These are phyloP conservation scores for Anoplopoma fimbria DNA, from an alignment of 2,113 vertebrate species.

Conservation along the genomic window DNA sequence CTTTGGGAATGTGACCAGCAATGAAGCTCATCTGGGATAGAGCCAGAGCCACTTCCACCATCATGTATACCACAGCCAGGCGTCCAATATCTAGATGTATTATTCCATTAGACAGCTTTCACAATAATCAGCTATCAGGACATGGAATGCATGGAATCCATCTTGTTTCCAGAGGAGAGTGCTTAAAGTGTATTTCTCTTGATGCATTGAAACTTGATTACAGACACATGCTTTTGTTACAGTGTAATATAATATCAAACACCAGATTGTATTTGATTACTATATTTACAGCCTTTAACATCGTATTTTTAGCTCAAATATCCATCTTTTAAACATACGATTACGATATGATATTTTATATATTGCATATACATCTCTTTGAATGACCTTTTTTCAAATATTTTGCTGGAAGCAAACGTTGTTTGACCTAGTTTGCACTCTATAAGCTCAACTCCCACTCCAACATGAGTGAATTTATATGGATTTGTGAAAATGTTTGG, in stretches of 20 bases:
- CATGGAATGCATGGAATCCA: slow-evolving; percentile 40
- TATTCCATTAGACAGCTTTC: slow-evolving; percentile 64
- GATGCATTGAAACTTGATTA: not conserved
- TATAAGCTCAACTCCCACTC: not conserved
- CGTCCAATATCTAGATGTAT: slow-evolving; percentile 72
- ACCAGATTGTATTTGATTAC: not conserved
- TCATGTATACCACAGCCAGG: slow-evolving; percentile 41
- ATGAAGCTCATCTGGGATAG: slow-evolving; percentile 45
- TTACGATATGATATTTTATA: not conserved
- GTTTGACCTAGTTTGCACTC: not conserved
- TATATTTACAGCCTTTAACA: no score
- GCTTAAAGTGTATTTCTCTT: slow-evolving; percentile 30
- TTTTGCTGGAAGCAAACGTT: not conserved
- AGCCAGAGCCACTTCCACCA: slow-evolving; percentile 31
- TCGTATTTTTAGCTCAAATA: not conserved
- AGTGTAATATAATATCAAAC: not conserved
- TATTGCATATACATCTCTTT: not conserved
- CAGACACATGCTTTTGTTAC: not conserved
- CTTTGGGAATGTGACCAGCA: slow-evolving; percentile 53
- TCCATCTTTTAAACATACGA: not conserved
- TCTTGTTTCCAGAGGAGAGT: slow-evolving; percentile 37
- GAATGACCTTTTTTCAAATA: not conserved
- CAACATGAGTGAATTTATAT: not conserved
- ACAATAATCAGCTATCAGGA: slow-evolving; percentile 70
- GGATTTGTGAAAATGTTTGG: not conserved